Base-by-base conservation (phyloP, 2,888 invertebrate genomes). In the Keiferia lycopersicella region DNA sequence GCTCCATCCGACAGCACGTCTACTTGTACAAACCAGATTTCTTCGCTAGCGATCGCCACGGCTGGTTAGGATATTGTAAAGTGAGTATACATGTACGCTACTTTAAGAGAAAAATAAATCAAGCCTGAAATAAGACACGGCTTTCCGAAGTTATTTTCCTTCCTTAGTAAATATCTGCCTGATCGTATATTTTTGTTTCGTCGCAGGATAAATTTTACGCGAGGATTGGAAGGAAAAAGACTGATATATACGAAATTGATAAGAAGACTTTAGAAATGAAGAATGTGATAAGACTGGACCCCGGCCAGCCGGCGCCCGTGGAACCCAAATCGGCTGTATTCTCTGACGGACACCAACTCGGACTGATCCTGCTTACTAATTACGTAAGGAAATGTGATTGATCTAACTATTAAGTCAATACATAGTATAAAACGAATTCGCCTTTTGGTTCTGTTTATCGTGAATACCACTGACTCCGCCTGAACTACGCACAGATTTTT, bases 1-100 rank as follows among this genome's bases (percentile, higher is more conserved):
- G 97, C 69, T 98, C 99, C 8, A 94, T 97, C 71, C 96, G 96
- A 85, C 98, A 98, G n/a, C 96, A 97, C 78, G 93, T 98, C 22
- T 97, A 98, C 81, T 91, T 95, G 69, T 95, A 96, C 80, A 97
- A 97, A 83, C 94, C 95, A 30, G 86, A 90, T 67, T 96, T 97
- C 82, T 97, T 98, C 81, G 94, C 95, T 8, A 94, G 95, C 69
- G 97, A 97, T 78, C 93, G 94, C 59, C 93, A 93, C 71, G 97
- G 97, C 60, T 97, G 96, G 96, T 91, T 98, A 68, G 97, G 98
- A 22, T 96, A 94, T 91, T 97, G 97, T 81, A 95, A 95, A 85
- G 97, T 97, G 65, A 76, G 79, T 51, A 20, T 6, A n/a, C n/a
- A n/a, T n/a, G n/a, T n/a, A n/a, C n/a, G n/a, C n/a, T n/a, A n/a